Base-by-base conservation (phyloP, 2,888 invertebrate species). In the Heliconius aoede region DNA sequence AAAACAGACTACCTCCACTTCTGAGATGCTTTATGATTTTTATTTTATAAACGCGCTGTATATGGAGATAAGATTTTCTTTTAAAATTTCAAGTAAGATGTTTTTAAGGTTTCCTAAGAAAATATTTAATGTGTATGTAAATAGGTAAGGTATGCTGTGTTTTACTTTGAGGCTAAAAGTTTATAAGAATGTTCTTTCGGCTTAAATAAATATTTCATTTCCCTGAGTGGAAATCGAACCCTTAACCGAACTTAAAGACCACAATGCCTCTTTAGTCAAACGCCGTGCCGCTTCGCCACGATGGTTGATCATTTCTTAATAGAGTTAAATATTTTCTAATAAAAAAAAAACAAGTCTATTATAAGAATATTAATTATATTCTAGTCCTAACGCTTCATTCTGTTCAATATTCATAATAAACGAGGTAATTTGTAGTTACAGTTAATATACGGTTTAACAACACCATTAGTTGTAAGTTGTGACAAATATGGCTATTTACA, bases 401-500 rank as follows among this genome's bases (percentile, higher is more conserved):
- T 11, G 11, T 18, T 36, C 21, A 32, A 32, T 72, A 24, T 18
- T 46, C 61, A 32, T 46, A 30, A n/a, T n/a, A 26, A 51, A 74
- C 26, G 32, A 69, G 32, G 32, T 46, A 32, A 74, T 40, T 69
- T 72, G 30, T n/a, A 60, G 32, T 69, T 46, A 60, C 67, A 62
- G 18, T 24, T 60, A 61, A 69, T 32, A 30, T 55, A 55, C 9
- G 15, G 32, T 55, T 74, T 51, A 46, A 69, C 61, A 69, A 69
- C 69, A 51, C 68, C 51, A 30, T 74, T 61, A 72, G 60, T 72
- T 72, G 26, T 72, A 61, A 72, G 60, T 72, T 72, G 26, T 72
- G 72, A 72, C 21, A 72, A 61, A 72, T 72, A 40, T 72, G 72
- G 40, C 40, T 13, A 72, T 72, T n/a, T 72, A 72, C 40, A 30